Conservation (phyloP, 2,888 invertebrate species). For the Plutella xylostella region DNA sequence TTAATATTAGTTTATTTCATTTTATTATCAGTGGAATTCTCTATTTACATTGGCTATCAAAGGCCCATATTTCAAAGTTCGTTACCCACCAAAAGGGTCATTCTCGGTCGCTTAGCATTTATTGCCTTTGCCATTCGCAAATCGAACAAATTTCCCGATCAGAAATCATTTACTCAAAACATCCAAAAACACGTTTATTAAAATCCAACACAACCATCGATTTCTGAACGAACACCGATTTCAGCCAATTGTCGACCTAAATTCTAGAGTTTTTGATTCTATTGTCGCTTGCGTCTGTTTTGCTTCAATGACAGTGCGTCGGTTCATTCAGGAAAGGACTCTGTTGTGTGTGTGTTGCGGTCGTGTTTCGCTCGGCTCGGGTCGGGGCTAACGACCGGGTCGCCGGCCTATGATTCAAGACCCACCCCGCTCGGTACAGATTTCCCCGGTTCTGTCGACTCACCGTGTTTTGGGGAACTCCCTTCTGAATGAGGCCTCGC, state of each 20-base stretch:
- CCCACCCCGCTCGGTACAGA: constrained; percentile 38
- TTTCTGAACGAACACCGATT: not conserved
- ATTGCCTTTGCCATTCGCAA: too few relatives aligned
- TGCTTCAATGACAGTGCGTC: not conserved
- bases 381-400: constrained; percentile 36
- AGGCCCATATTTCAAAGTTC: too few relatives aligned
- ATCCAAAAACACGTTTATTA: too few relatives aligned
- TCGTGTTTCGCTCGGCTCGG: not conserved
- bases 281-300: not conserved
- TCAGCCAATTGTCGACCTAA: not conserved
- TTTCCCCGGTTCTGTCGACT: constrained; percentile 29
- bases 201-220: not conserved
- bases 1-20: too few relatives aligned
- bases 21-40: too few relatives aligned
- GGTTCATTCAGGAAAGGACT: not conserved
- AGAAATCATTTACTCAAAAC: too few relatives aligned
- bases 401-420: constrained; percentile 46
- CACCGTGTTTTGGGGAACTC: not conserved
- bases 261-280: not conserved
- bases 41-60: too few relatives aligned
- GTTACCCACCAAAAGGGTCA: too few relatives aligned
- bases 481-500: too few relatives aligned
- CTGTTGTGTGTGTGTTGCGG: not conserved
- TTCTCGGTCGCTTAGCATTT: too few relatives aligned
- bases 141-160: too few relatives aligned